phyloP scores from a whole-genome alignment of 2,797 vertebrate genomes.

The Microchirus variegatus region DNA sequence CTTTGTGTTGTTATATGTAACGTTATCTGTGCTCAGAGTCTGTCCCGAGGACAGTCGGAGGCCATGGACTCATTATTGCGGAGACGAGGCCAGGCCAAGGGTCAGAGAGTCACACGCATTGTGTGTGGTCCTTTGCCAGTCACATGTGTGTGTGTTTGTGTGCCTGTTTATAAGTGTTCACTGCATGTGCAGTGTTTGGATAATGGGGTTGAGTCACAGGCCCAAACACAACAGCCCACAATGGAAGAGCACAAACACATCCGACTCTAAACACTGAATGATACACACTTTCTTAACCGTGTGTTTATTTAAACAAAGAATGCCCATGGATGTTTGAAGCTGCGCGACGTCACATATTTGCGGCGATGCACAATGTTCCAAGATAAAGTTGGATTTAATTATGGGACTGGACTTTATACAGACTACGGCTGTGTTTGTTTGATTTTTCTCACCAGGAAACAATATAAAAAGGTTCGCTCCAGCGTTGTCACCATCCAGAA shows the following conservation, averaged over 20 bases:
- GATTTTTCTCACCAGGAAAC: constrained; percentile 80
- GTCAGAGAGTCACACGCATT: constrained; percentile 60
- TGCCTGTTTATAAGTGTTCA: constrained; percentile 27
- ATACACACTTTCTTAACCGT: constrained; percentile 11
- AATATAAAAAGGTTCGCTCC: constrained; percentile 83
- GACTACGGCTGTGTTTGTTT: constrained; percentile 6
- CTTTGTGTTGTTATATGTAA: constrained; percentile 72
- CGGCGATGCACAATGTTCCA: constrained; percentile 10
- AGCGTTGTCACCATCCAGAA: constrained; percentile 90
- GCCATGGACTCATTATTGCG: constrained; percentile 46
- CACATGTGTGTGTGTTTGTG: constrained; percentile 31
- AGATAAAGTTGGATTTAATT: constrained; percentile 5
- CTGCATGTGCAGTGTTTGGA: constrained; percentile 59
- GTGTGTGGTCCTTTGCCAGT: constrained; percentile 69
- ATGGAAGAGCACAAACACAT: constrained; percentile 44
- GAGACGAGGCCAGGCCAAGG: constrained; percentile 32
- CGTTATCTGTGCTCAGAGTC: constrained; percentile 46
- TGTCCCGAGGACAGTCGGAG: constrained; percentile 48
- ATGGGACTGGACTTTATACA: not conserved
- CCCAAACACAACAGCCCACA: constrained; percentile 69
- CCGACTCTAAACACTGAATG: constrained; percentile 50
- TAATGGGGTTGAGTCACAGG: constrained; percentile 64
- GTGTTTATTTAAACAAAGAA: constrained; percentile 54
- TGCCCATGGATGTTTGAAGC: constrained; percentile 9
- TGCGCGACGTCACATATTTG: constrained; percentile 18